These are phyloP conservation scores for Panagrolaimus sp. DNA, from an alignment of 1,140 invertebrate genomes.

Conservation along the genomic window DNA sequence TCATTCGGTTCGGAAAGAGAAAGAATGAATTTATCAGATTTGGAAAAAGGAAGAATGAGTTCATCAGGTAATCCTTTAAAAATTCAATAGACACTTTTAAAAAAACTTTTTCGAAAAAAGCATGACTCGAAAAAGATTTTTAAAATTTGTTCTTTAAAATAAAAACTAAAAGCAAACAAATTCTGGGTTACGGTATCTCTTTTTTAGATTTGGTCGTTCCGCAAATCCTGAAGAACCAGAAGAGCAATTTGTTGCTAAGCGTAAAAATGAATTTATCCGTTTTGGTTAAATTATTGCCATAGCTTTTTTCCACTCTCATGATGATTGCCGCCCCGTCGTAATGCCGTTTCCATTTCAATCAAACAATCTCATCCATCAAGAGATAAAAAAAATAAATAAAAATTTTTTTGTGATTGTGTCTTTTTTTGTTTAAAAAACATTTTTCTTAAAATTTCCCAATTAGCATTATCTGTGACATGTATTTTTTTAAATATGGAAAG, in stretches of 20 bases:
- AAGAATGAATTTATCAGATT: constrained; percentile 22
- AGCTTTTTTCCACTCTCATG: not conserved
- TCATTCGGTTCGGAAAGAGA: constrained; percentile 45
- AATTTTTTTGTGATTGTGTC: too few species aligned
- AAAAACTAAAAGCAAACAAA: too few species aligned
- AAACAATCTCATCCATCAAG: too few species aligned
- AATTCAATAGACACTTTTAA: too few species aligned
- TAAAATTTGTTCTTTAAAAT: too few species aligned
- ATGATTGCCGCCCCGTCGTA: constrained; percentile 8
- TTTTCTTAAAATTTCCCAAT: too few species aligned
- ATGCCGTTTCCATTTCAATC: not conserved
- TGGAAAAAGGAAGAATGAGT: constrained; percentile 21
- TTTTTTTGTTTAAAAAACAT: too few species aligned
- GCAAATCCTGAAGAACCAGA: not conserved
- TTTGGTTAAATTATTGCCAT: constrained; percentile 31
- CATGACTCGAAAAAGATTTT: too few species aligned
- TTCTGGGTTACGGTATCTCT: not conserved
- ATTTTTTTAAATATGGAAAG: too few species aligned
- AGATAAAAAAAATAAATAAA: too few species aligned
- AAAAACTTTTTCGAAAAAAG: too few species aligned
- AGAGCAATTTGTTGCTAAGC: constrained; percentile 23
- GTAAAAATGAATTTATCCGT: constrained; percentile 51
- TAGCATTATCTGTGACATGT: too few species aligned
- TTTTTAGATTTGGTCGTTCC: constrained; percentile 16
- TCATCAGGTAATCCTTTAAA: constrained; percentile 15